A percentile compares a stretch with the other conserved stretches of the same genome.
These are phyloP conservation scores for Ormyrus nitidulus DNA, from an alignment of 2,888 invertebrate genomes.

Conservation along the genomic window DNA sequence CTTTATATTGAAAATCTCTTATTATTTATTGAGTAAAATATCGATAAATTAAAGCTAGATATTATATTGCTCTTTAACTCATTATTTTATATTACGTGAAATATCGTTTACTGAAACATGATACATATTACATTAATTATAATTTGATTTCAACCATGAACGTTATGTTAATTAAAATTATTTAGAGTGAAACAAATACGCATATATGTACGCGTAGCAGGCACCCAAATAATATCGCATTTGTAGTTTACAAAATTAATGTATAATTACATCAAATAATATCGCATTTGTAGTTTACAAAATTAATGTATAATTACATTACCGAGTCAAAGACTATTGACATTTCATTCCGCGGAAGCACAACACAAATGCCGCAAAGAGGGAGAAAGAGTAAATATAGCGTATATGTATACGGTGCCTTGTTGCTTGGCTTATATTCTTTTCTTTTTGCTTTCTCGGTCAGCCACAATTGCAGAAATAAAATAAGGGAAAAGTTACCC, in stretches of 20 bases:
- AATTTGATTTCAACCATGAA: too few species aligned
- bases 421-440: background rate
- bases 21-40: too few species aligned
- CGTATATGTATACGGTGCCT: background rate
- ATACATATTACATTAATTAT: too few species aligned
- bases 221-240: slow-evolving; percentile 27
- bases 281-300: slow-evolving; percentile 38
- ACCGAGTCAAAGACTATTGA: slow-evolving; percentile 47
- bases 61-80: too few species aligned
- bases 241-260: slow-evolving; percentile 32
- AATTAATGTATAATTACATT: slow-evolving; percentile 42
- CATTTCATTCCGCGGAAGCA: slow-evolving; percentile 37
- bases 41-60: too few species aligned
- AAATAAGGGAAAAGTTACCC: background rate
- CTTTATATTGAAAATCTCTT: too few species aligned
- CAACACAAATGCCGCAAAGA: slow-evolving; percentile 12
- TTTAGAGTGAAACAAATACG: too few species aligned
- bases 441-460: background rate
- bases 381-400: background rate
- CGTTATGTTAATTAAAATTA: too few species aligned
- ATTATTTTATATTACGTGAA: too few species aligned
- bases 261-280: slow-evolving; percentile 44
- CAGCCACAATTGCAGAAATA: background rate
- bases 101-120: too few species aligned
- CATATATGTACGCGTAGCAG: too few species aligned